Evolutionary conservation across 2,113 vertebrate species (phyloP).

Genomic region (Nestor notabilis): DNA sequence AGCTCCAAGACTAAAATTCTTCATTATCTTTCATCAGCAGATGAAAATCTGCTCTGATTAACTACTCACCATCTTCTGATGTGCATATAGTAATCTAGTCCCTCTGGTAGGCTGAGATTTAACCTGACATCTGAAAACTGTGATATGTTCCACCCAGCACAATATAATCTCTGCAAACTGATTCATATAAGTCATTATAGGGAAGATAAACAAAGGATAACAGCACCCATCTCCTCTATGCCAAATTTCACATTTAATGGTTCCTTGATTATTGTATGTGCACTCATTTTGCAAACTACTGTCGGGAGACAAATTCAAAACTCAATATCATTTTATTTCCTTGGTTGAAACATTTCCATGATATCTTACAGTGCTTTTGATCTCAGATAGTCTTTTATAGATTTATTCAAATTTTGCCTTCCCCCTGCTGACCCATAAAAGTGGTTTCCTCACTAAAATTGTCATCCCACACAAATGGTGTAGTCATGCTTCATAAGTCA

Average conservation of each 20-base stretch:
- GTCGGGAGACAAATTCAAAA: neutral
- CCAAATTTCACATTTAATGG: neutral
- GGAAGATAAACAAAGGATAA: neutral
- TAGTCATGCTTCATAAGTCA: slow-evolving; percentile 13
- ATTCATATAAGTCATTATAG: neutral
- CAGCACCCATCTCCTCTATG: neutral
- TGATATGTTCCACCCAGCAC: neutral
- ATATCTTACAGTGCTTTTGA: neutral
- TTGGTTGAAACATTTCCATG: slow-evolving; percentile 17
- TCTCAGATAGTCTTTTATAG: neutral
- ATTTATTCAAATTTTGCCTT: slow-evolving; percentile 22
- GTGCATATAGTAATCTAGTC: neutral
- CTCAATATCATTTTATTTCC: neutral
- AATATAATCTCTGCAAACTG: neutral
- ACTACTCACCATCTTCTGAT: neutral
- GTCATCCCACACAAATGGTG: slow-evolving; percentile 33
- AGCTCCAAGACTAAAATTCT: neutral
- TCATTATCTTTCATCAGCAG: neutral
- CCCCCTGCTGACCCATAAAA: slow-evolving; percentile 24
- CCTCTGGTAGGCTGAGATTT: neutral
- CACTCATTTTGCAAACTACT: neutral
- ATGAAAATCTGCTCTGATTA: neutral
- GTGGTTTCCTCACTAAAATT: slow-evolving; percentile 23
- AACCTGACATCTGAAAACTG: neutral
- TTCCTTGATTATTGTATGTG: neutral